Conservation (phyloP, 2,888 invertebrate genomes). For the Nasonia oneida region DNA sequence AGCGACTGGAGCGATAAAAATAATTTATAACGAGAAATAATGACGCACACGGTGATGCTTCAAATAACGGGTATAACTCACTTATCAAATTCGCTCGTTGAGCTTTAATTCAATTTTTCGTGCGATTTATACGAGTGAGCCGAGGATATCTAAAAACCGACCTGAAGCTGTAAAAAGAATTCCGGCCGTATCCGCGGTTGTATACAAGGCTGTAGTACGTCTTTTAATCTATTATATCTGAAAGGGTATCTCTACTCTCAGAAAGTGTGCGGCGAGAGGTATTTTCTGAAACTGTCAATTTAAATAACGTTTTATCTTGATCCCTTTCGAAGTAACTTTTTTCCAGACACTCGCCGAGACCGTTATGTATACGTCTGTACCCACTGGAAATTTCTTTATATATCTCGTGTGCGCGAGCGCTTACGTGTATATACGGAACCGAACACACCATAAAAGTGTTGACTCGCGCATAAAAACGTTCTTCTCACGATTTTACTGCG, state of each 20-base stretch:
- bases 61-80: not conserved
- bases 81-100: not conserved
- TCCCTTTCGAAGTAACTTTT: conserved; percentile 24
- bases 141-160: not conserved
- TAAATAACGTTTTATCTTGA: conserved; percentile 54
- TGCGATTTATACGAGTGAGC: not conserved
- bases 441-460: conserved; percentile 44
- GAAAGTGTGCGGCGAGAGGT: not conserved
- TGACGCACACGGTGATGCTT: not conserved
- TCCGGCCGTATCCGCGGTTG: not conserved
- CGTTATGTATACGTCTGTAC: conserved; percentile 25
- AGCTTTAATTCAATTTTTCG: not conserved
- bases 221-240: not conserved
- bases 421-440: conserved; percentile 14
- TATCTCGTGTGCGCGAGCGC: not conserved
- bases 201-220: not conserved
- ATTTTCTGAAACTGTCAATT: conserved; percentile 44
- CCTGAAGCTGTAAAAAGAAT: not conserved
- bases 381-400: conserved; percentile 42
- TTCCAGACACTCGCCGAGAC: conserved; percentile 5
- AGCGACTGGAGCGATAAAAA: not conserved
- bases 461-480: conserved; percentile 49
- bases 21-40: not conserved
- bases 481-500: conserved; percentile 32
- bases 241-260: not conserved